A percentile compares a stretch with the other conserved stretches of the same genome.
Conservation (phyloP, 2,888 invertebrate genomes). For the Ophioninae sp. region DNA sequence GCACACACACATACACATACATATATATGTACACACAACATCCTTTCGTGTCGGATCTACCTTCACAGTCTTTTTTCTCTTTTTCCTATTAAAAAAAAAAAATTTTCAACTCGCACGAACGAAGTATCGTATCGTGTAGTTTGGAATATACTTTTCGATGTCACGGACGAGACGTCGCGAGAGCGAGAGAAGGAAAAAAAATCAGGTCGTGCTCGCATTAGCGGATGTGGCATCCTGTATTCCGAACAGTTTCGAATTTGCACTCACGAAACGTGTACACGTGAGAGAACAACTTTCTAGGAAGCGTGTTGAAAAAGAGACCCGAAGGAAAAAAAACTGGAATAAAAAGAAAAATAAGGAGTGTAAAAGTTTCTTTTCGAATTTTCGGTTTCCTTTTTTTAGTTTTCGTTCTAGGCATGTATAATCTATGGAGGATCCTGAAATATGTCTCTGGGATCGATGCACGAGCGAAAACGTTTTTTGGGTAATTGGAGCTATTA, state of each 20-base stretch:
- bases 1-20: not conserved
- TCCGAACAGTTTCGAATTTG: too few relatives aligned
- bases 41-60: constrained; percentile 56
- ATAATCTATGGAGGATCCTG: not conserved
- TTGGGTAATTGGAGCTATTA: constrained; percentile 34
- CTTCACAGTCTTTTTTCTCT: constrained; percentile 15
- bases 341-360: constrained; percentile 23
- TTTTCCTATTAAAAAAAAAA: not conserved
- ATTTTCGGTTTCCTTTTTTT: constrained; percentile 29
- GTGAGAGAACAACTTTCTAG: constrained; percentile 41
- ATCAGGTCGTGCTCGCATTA: constrained; percentile 44
- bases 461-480: constrained; percentile 30
- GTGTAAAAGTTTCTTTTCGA: not conserved
- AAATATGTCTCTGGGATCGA: constrained; percentile 7
- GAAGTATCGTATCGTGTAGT: constrained; percentile 37
- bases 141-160: constrained; percentile 41
- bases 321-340: constrained; percentile 13
- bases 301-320: constrained; percentile 28
- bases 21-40: constrained; percentile 9
- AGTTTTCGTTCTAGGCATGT: not conserved
- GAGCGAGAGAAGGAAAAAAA: constrained; percentile 34
- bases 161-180: constrained; percentile 37
- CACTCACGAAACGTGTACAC: too few relatives aligned
- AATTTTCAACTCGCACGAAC: constrained; percentile 52
- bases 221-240: constrained; percentile 18